A percentile compares a stretch with the other conserved stretches of the same genome.
Conservation (phyloP, 2,113 vertebrate species). For the Ptychochromis oligacanthus region DNA sequence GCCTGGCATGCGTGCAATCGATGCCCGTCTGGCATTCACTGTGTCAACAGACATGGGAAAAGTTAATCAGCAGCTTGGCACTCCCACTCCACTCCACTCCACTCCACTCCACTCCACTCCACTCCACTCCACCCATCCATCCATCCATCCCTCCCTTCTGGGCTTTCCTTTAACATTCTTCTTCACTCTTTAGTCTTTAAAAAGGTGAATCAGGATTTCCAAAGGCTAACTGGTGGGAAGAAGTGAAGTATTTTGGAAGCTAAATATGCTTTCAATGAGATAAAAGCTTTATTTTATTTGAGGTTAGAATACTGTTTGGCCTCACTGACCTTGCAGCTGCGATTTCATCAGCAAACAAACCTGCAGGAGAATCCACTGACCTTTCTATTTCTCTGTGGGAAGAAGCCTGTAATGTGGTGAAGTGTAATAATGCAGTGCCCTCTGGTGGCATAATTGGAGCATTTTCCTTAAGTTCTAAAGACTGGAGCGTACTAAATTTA, state of each 20-base stretch:
- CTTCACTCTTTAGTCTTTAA: not conserved
- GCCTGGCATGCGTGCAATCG: constrained; percentile 67
- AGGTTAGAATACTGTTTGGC: not conserved
- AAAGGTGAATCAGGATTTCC: not conserved
- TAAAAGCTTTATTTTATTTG: constrained; percentile 4
- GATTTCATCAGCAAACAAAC: constrained; percentile 6
- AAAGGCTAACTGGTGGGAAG: not conserved
- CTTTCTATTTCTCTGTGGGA: constrained; percentile 11
- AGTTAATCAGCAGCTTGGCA: constrained; percentile 56
- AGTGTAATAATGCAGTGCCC: not conserved
- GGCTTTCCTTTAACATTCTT: not conserved
- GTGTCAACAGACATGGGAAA: constrained; percentile 72
- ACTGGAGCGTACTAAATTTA: not conserved
- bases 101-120: not conserved
- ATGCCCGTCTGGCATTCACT: constrained; percentile 62
- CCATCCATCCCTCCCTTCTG: not conserved
- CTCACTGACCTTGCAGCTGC: constrained; percentile 17
- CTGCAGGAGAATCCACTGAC: not conserved
- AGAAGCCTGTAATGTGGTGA: not conserved
- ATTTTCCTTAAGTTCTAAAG: too few relatives aligned
- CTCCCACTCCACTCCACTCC: constrained; percentile 3
- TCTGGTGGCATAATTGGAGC: constrained; percentile 8
- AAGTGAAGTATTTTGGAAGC: not conserved
- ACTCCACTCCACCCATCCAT: not conserved
- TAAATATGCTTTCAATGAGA: not conserved